A percentile compares a stretch with the other conserved stretches of the same genome.
phyloP scores from a whole-genome alignment of 2,888 invertebrate species.

The Ypsolopha sequella region DNA sequence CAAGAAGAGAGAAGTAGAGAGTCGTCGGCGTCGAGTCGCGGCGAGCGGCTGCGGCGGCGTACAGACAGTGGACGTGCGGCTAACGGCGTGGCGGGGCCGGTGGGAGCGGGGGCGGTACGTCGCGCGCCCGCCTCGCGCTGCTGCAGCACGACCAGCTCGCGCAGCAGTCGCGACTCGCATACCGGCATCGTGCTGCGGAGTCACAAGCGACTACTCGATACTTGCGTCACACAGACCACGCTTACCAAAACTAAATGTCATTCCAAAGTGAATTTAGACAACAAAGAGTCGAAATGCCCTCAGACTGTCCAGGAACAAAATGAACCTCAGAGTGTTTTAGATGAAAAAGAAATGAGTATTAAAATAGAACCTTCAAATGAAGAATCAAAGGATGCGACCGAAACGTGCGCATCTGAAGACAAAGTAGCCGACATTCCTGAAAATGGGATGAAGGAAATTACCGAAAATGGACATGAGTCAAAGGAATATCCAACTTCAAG shows the following conservation, averaged over 20 bases:
- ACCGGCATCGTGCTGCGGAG: constrained; percentile 73
- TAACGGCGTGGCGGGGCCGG: constrained; percentile 35
- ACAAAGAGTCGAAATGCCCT: constrained; percentile 29
- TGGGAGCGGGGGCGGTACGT: constrained; percentile 33
- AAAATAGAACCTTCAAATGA: constrained; percentile 31
- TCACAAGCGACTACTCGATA: constrained; percentile 68
- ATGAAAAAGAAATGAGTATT: constrained; percentile 9
- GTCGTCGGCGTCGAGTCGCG: constrained; percentile 52
- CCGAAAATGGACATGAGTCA: constrained; percentile 35
- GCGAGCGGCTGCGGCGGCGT: constrained; percentile 42
- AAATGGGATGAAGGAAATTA: constrained; percentile 13
- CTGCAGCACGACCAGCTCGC: constrained; percentile 61
- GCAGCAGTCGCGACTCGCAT: constrained; percentile 56
- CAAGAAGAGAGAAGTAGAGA: constrained; percentile 56
- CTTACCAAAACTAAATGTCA: constrained; percentile 37
- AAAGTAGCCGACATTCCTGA: constrained; percentile 12
- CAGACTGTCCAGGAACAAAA: background rate
- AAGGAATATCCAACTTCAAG: constrained; percentile 45
- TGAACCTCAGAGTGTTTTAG: background rate
- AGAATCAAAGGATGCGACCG: constrained; percentile 18
- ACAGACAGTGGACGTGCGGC: constrained; percentile 39
- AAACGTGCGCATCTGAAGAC: constrained; percentile 1
- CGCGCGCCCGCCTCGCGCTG: constrained; percentile 48
- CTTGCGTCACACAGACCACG: constrained; percentile 26
- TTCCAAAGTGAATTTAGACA: constrained; percentile 35